These are phyloP conservation scores for Eudyptes chrysolophus DNA, from an alignment of 2,113 vertebrate species.

Conservation along the genomic window DNA sequence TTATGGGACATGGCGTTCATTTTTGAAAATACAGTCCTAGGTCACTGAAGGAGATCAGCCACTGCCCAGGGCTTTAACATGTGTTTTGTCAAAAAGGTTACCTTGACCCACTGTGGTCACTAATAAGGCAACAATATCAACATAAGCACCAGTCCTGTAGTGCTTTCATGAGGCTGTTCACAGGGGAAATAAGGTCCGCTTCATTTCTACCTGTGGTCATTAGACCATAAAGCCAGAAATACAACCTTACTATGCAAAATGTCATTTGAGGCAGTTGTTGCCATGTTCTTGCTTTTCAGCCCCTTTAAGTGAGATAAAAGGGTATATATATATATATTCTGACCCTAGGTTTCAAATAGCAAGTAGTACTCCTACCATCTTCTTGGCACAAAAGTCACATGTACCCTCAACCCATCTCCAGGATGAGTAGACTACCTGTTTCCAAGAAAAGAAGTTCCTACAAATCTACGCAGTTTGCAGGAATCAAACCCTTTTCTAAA, in stretches of 20 bases:
- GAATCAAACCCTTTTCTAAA: background rate
- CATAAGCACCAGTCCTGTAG: background rate
- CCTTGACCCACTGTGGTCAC: background rate
- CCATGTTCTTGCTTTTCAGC: background rate
- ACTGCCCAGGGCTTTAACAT: background rate
- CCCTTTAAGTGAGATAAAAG: background rate
- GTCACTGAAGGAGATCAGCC: background rate
- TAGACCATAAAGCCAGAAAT: background rate
- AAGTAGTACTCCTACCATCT: background rate
- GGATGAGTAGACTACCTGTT: background rate
- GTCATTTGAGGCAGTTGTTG: background rate
- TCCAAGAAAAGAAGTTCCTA: background rate
- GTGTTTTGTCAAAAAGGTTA: conserved; percentile 17
- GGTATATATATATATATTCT: background rate
- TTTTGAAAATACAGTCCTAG: background rate
- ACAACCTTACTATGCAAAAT: background rate
- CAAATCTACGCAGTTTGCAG: background rate
- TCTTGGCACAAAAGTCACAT: background rate
- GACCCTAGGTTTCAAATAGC: background rate
- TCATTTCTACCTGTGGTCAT: background rate
- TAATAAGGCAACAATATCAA: background rate
- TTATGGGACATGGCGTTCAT: background rate
- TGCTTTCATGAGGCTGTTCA: background rate
- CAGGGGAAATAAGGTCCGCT: background rate
- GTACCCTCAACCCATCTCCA: background rate